Conservation (phyloP, 2,113 vertebrate species). For the Amblyopsis rosae region DNA sequence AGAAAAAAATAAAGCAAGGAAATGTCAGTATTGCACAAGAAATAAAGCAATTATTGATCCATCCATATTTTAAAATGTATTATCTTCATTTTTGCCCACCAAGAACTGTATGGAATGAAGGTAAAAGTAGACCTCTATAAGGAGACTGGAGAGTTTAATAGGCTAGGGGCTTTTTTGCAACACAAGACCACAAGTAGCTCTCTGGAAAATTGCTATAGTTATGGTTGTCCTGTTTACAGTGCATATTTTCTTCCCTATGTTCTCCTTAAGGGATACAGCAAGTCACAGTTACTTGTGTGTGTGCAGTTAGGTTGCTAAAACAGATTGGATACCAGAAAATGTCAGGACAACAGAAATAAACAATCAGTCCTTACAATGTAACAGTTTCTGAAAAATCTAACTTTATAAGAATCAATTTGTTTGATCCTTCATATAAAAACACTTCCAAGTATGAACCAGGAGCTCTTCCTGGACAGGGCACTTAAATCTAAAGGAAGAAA, state of each 20-base stretch:
- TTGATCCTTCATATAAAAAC: too few relatives aligned
- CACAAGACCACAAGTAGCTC: too few relatives aligned
- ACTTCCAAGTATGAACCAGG: not conserved
- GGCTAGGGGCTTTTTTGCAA: too few relatives aligned
- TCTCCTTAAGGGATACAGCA: not conserved
- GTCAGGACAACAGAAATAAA: not conserved
- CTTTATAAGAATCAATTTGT: not conserved
- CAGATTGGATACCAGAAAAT: constrained; percentile 1
- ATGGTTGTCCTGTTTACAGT: too few relatives aligned
- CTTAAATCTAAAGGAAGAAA: constrained; percentile 39
- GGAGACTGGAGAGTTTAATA: too few relatives aligned
- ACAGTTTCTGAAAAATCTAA: not conserved
- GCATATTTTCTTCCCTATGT: not conserved
- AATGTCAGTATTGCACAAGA: too few relatives aligned
- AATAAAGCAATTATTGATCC: too few relatives aligned
- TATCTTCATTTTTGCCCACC: too few relatives aligned
- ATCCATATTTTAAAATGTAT: too few relatives aligned
- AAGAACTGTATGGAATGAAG: too few relatives aligned
- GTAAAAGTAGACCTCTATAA: too few relatives aligned
- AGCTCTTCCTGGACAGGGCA: constrained; percentile 39
- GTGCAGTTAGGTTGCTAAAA: not conserved
- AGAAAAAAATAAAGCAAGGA: too few relatives aligned
- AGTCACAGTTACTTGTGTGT: not conserved
- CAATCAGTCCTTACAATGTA: not conserved
- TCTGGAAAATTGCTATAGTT: not conserved